These are phyloP conservation scores for Rhea pennata DNA, from an alignment of 2,113 vertebrate genomes.

Conservation along the genomic window DNA sequence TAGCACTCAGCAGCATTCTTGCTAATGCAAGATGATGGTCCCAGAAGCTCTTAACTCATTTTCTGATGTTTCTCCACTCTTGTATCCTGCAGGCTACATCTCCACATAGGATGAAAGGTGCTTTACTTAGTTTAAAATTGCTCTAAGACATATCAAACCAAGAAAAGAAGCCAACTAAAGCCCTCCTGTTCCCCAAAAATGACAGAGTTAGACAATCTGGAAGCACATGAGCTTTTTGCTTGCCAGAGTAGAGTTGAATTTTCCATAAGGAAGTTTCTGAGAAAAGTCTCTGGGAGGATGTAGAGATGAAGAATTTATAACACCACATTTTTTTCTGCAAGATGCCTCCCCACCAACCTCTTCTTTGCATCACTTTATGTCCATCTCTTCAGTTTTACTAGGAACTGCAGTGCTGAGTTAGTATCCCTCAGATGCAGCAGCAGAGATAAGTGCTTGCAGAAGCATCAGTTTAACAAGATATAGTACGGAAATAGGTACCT, in stretches of 20 bases:
- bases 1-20: background rate
- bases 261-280: conserved; percentile 11
- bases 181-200: background rate
- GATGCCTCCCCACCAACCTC: background rate
- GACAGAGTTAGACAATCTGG: background rate
- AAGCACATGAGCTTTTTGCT: background rate
- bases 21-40: background rate
- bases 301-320: conserved; percentile 28
- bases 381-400: background rate
- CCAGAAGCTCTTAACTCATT: background rate
- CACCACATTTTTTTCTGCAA: background rate
- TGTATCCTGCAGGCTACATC: background rate
- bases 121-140: background rate
- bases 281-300: background rate
- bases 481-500: background rate
- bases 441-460: background rate
- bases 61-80: background rate
- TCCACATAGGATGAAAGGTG: background rate
- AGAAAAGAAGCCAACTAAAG: background rate
- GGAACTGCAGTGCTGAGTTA: background rate
- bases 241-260: conserved; percentile 16
- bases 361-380: background rate
- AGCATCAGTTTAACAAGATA: background rate
- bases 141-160: background rate
- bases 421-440: background rate